These are phyloP conservation scores for Mesitornis unicolor DNA, from an alignment of 2,113 vertebrate species.

Conservation along the genomic window DNA sequence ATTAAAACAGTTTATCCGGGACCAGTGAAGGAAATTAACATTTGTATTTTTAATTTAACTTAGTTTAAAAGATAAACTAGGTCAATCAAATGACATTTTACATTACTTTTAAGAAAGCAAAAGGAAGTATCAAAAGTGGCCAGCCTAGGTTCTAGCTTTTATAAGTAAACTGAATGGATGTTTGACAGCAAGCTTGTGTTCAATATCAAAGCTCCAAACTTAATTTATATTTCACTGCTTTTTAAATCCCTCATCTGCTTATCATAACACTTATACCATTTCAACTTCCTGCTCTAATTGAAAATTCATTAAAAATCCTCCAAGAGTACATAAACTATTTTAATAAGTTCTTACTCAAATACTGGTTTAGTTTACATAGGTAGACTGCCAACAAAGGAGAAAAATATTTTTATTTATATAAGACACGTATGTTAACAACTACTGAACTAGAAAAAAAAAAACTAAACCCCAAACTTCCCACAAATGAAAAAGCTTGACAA, in stretches of 20 bases:
- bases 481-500: neutral
- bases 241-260: neutral
- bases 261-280: neutral
- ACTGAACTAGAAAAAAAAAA: neutral
- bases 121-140: neutral
- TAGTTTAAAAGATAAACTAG: neutral
- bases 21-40: neutral
- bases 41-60: neutral
- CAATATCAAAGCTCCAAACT: neutral
- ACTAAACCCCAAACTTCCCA: neutral
- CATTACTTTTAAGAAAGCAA: neutral
- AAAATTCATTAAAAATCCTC: neutral
- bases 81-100: neutral
- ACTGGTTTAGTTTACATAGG: neutral
- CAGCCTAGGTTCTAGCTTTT: neutral
- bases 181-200: neutral
- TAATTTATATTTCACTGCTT: neutral
- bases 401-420: constrained; percentile 16
- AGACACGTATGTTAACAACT: constrained; percentile 28
- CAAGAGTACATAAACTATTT: neutral
- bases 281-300: neutral
- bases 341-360: neutral
- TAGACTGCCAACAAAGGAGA: neutral
- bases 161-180: neutral
- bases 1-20: neutral